Percentiles rank a stretch among this genome's conserved stretches.
Evolutionary conservation across 2,888 invertebrate species (phyloP).

Genomic region (Mesorhabditis spiculigera): DNA sequence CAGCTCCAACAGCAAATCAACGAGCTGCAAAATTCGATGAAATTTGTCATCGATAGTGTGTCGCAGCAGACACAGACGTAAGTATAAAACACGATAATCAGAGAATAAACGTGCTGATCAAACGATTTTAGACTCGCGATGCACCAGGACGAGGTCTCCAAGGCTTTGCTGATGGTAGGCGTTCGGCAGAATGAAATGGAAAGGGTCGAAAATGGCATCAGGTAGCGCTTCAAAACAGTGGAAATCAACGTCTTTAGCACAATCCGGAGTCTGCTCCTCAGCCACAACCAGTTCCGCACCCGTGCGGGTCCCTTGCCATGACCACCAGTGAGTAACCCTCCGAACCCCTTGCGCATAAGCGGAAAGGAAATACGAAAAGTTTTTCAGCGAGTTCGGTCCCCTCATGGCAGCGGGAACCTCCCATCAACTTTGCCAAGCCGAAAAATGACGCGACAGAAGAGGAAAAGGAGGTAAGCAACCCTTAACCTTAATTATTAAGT

Average conservation of each 20-base stretch:
- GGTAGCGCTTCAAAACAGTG: not conserved
- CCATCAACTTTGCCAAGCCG: slow-evolving; percentile 3
- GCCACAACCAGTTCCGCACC: slow-evolving; percentile 52
- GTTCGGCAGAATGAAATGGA: slow-evolving; percentile 34
- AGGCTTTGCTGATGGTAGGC: slow-evolving; percentile 35
- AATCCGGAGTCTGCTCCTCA: slow-evolving; percentile 39
- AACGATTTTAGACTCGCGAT: slow-evolving; percentile 13
- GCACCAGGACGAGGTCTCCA: slow-evolving; percentile 26
- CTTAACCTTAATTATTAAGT: no score
- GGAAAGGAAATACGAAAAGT: no score
- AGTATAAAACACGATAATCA: slow-evolving; percentile 20
- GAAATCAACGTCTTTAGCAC: slow-evolving; percentile 14
- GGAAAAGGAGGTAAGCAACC: not conserved
- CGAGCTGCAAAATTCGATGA: slow-evolving; percentile 56
- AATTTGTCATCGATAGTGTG: slow-evolving; percentile 57
- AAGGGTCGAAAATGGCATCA: slow-evolving; percentile 22
- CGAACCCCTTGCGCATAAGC: no score
- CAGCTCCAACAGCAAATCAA: slow-evolving; percentile 34
- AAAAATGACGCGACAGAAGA: not conserved
- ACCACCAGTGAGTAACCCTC: no score
- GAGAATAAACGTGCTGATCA: not conserved
- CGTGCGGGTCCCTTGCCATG: slow-evolving; percentile 24
- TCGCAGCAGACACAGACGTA: slow-evolving; percentile 40
- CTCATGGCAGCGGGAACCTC: slow-evolving; percentile 28
- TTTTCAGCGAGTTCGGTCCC: slow-evolving; percentile 16